Percentiles rank a stretch among this genome's conserved stretches.
phyloP scores from a whole-genome alignment of 2,888 invertebrate genomes.

The Ctena decussata region DNA sequence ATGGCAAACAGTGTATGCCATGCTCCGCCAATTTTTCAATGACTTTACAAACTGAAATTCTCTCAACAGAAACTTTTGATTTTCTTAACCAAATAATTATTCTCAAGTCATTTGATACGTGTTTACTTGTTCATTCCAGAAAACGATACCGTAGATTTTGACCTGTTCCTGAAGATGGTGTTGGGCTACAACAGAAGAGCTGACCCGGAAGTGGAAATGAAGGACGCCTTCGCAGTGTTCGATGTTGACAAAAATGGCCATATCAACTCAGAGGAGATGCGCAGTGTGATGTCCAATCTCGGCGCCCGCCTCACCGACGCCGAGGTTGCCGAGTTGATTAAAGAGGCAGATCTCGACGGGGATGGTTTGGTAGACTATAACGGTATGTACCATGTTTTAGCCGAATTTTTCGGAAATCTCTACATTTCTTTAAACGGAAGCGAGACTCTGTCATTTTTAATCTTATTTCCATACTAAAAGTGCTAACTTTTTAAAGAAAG shows the following conservation, averaged over 20 bases:
- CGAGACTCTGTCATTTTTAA: no score
- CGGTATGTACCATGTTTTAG: conserved; percentile 22
- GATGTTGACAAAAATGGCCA: conserved; percentile 69
- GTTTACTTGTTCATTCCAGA: no score
- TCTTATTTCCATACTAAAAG: no score
- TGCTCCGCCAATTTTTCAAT: no score
- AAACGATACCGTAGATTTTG: conserved; percentile 71
- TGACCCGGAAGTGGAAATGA: conserved; percentile 71
- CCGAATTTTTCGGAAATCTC: no score
- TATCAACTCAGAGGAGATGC: conserved; percentile 62
- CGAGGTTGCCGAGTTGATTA: conserved; percentile 56
- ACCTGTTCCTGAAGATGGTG: conserved; percentile 74
- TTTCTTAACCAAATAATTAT: no score
- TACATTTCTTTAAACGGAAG: no score
- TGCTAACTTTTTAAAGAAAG: no score
- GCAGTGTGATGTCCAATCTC: conserved; percentile 50
- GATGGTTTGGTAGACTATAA: conserved; percentile 60
- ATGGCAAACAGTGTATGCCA: no score
- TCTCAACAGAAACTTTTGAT: no score
- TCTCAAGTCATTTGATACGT: no score
- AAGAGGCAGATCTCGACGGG: conserved; percentile 57
- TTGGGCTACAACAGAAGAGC: conserved; percentile 59
- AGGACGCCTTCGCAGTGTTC: conserved; percentile 72
- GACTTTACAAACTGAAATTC: no score
- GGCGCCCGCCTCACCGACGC: conserved; percentile 54